Conservation (phyloP, 1,140 invertebrate species). For the Zaprionus camerounensis region DNA sequence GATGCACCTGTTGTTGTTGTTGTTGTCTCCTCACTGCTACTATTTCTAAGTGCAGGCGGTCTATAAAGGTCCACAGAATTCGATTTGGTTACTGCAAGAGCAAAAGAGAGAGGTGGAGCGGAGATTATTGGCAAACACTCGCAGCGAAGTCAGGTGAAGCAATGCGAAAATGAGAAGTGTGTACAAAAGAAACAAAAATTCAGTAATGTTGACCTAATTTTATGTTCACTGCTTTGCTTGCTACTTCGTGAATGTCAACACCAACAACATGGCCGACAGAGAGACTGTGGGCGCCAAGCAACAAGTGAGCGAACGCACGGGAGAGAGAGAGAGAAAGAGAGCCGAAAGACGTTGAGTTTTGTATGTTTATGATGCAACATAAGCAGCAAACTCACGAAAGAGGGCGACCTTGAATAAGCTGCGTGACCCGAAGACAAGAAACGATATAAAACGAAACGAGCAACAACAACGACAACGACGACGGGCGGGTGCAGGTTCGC, state of each 20-base stretch:
- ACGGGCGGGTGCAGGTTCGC: slow-evolving; percentile 22
- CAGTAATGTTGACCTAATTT: slow-evolving; percentile 76
- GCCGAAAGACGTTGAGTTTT: slow-evolving; percentile 25
- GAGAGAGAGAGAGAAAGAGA: slow-evolving; percentile 22
- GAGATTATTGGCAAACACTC: slow-evolving; percentile 50
- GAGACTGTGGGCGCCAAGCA: slow-evolving; percentile 30
- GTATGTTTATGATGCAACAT: slow-evolving; percentile 63
- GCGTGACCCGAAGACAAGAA: slow-evolving; percentile 58
- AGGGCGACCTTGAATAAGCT: slow-evolving; percentile 76
- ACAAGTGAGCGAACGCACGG: slow-evolving; percentile 34
- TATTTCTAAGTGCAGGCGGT: slow-evolving; percentile 76
- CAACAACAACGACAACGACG: neutral
- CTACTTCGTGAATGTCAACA: slow-evolving; percentile 79
- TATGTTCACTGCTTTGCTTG: slow-evolving; percentile 50
- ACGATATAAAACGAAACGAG: slow-evolving; percentile 9
- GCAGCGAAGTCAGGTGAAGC: slow-evolving; percentile 51
- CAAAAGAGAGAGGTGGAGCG: slow-evolving; percentile 16
- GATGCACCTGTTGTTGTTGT: slow-evolving; percentile 32
- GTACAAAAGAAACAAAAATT: slow-evolving; percentile 60
- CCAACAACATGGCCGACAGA: slow-evolving; percentile 48
- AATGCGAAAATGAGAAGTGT: slow-evolving; percentile 43
- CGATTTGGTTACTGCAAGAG: slow-evolving; percentile 72
- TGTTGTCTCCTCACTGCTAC: slow-evolving; percentile 59
- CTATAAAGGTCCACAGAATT: slow-evolving; percentile 81
- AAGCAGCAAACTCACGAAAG: slow-evolving; percentile 57